Conservation (phyloP, 2,888 invertebrate species). For the Catocala fraxini region DNA sequence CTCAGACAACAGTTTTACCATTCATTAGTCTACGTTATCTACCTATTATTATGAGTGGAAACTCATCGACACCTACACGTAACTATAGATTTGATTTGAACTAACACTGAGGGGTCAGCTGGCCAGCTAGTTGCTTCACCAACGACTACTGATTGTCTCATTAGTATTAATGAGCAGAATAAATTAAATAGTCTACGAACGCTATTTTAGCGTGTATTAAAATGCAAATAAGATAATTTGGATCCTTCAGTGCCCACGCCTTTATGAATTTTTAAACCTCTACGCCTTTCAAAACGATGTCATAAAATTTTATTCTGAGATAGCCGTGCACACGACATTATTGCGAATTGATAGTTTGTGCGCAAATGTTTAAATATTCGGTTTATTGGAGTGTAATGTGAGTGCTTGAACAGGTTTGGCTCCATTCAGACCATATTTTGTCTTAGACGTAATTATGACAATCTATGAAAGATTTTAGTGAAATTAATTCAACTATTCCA, state of each 20-base stretch:
- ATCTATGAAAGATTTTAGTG: constrained; percentile 44
- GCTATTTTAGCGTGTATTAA: constrained; percentile 48
- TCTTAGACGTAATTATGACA: constrained; percentile 35
- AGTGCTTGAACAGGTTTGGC: constrained; percentile 22
- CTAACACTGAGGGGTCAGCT: constrained; percentile 35
- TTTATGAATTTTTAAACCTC: constrained; percentile 49
- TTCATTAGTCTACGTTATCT: background rate
- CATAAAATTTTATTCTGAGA: constrained; percentile 42
- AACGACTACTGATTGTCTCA: constrained; percentile 48
- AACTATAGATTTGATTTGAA: constrained; percentile 21
- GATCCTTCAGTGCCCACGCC: constrained; percentile 40
- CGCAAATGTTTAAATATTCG: constrained; percentile 27
- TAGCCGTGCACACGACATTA: constrained; percentile 37
- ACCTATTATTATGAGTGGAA: background rate
- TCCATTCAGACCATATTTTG: background rate
- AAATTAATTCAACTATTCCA: constrained; percentile 45
- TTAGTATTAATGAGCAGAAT: constrained; percentile 51
- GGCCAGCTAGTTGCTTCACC: constrained; percentile 27
- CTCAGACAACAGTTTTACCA: background rate
- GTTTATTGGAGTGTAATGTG: constrained; percentile 18
- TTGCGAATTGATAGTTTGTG: constrained; percentile 45
- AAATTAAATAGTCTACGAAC: constrained; percentile 42
- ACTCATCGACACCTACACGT: constrained; percentile 23
- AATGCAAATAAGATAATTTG: constrained; percentile 52
- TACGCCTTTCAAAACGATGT: constrained; percentile 35